These are phyloP conservation scores for Poecilus cupreus DNA, from an alignment of 2,888 invertebrate species.

Conservation along the genomic window DNA sequence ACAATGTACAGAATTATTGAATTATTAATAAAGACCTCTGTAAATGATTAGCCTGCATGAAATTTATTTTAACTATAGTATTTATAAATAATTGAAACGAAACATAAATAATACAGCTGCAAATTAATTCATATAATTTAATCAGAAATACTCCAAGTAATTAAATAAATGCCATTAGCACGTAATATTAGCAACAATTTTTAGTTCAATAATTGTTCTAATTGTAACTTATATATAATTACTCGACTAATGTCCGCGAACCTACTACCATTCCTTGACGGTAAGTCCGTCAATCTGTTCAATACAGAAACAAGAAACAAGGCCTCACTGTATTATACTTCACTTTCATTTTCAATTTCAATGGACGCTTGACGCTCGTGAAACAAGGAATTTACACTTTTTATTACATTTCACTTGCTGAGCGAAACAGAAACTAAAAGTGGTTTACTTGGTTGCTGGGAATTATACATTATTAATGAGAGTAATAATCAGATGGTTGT, in stretches of 20 bases:
- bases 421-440: background rate
- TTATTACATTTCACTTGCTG: background rate
- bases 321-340: slow-evolving; percentile 6
- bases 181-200: background rate
- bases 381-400: slow-evolving; percentile 20
- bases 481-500: background rate
- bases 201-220: background rate
- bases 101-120: too few species aligned
- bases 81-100: too few species aligned
- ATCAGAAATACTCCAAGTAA: too few species aligned
- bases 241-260: background rate
- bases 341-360: slow-evolving; percentile 33
- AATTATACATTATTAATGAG: background rate
- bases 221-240: background rate
- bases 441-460: background rate
- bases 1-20: too few species aligned
- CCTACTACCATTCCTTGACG: background rate
- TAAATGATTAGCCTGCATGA: too few species aligned
- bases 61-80: too few species aligned
- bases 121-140: too few species aligned
- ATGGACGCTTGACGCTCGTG: slow-evolving; percentile 1
- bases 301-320: slow-evolving; percentile 1
- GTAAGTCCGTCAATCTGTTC: background rate
- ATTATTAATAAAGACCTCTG: too few species aligned
- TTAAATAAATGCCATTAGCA: background rate